Evolutionary conservation across 2,113 vertebrate species (phyloP).

Genomic region (Anoplopoma fimbria): DNA sequence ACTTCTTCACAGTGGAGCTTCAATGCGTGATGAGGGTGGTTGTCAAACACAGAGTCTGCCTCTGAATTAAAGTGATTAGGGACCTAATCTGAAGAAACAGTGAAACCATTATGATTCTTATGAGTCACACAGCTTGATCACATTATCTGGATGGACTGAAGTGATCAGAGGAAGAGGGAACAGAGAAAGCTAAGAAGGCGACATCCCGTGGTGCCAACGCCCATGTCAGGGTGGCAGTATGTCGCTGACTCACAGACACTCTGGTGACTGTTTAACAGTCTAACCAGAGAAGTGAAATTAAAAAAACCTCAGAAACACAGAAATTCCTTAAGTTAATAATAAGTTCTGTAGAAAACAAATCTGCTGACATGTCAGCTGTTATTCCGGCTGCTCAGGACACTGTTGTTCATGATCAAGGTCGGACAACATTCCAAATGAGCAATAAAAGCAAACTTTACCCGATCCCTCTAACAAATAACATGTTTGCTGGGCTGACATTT

Average conservation of each 20-base stretch:
- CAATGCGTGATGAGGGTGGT: not conserved
- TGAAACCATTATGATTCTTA: not conserved
- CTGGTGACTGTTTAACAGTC: not conserved
- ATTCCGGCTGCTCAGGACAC: not conserved
- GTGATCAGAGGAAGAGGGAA: slow-evolving; percentile 27
- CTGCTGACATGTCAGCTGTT: no score
- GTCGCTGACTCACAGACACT: slow-evolving; percentile 50
- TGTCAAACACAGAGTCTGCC: not conserved
- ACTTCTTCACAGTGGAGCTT: not conserved
- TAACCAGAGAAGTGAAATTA: slow-evolving; percentile 45
- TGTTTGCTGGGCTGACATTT: no score
- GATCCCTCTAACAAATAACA: slow-evolving; percentile 32
- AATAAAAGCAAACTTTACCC: slow-evolving; percentile 17
- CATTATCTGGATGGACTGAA: not conserved
- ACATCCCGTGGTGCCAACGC: slow-evolving; percentile 11
- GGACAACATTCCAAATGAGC: slow-evolving; percentile 33
- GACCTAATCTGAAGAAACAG: not conserved
- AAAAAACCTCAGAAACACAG: slow-evolving; percentile 3
- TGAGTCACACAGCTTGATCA: not conserved
- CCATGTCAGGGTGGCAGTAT: slow-evolving; percentile 25
- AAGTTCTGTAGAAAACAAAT: not conserved
- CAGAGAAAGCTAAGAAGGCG: slow-evolving; percentile 24
- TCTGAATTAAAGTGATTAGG: not conserved
- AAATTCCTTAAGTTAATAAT: not conserved
- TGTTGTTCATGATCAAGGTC: not conserved